Evolutionary conservation across 2,888 invertebrate genomes (phyloP), one percentile per base, ranked within the genome.

Genomic region (Margaritifera margaritifera): DNA sequence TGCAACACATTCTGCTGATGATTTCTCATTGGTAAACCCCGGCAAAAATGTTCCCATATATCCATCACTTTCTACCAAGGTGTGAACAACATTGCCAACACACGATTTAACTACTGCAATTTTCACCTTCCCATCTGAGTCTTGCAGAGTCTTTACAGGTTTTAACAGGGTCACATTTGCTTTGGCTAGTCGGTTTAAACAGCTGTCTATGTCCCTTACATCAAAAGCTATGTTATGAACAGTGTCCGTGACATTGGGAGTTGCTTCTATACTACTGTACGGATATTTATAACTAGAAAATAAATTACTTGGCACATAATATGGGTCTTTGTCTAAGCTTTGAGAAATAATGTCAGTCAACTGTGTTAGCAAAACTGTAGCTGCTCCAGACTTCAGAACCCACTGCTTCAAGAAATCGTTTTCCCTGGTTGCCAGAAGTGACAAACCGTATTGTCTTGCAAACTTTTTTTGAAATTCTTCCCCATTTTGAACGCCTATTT

Each of bases 21-120:
- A 61, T 27, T 58, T 64, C 8, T 66, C 54, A 15, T 51, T 11
- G 1, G 68, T 66, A 78, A 90, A 91, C 18, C 88, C 89, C 4
- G 91, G 90, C 25, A 91, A 82, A 78, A 91, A 91, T 52, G 75
- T 66, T 0, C 90, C 90, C 1, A 64, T 71, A 71, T 90, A 91
- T n/a, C 80, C 66, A n/a, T 70, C 72, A 62, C 85, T 87, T 69
- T 91, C 84, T n/a, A 91, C 77, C 4, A 91, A 74, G 0, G 91
- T 90, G 72, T 91, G 91, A 22, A 89, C 81, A 8, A 91, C 87
- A 79, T 91, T 90, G 0, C 90, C 91, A 62, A 90, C 86, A 74
- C 88, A 86, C 15, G 91, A 90, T 64, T 85, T 84, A 6, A 91
- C 82, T 4, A 88, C 82, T 5, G 90, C 89, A 69, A 86, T 85